phyloP scores from a whole-genome alignment of 1,140 invertebrate genomes.

The Cydia splendana region DNA sequence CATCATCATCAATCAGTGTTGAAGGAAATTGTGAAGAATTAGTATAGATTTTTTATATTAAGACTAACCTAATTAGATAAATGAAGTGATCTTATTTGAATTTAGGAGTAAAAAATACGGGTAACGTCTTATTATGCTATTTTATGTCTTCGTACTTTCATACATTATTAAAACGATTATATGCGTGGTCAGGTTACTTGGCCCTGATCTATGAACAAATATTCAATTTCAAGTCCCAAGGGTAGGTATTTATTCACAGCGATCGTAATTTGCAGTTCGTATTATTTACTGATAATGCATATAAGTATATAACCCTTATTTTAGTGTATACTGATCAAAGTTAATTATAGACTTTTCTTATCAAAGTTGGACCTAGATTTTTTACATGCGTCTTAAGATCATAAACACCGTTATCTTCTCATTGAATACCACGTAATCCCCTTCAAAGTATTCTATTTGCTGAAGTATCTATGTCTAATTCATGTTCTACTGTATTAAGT shows the following conservation, averaged over 20 bases:
- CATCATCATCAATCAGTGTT: not conserved
- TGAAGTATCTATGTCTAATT: not conserved
- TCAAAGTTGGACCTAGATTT: not conserved
- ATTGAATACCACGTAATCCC: not conserved
- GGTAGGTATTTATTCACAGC: not conserved
- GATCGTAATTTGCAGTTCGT: not conserved
- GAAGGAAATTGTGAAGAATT: conserved; percentile 17
- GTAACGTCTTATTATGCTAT: conserved; percentile 4
- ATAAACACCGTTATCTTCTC: conserved; percentile 16
- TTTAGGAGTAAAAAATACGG: conserved; percentile 15
- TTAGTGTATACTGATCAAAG: not conserved
- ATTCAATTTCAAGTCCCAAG: not conserved
- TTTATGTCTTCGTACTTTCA: not conserved
- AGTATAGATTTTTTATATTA: conserved; percentile 18
- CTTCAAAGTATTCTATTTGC: not conserved
- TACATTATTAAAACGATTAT: not conserved
- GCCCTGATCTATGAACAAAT: not conserved
- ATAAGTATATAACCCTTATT: conserved; percentile 29
- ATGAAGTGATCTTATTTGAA: conserved; percentile 30
- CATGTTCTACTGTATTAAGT: not conserved
- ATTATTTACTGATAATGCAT: conserved; percentile 38
- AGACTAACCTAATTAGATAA: conserved; percentile 25
- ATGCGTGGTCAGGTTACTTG: conserved; percentile 22
- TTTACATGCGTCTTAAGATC: not conserved
- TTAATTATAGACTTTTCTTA: conserved; percentile 6